phyloP scores from a whole-genome alignment of 2,113 vertebrate species.

The Melanerpes aurifrons region DNA sequence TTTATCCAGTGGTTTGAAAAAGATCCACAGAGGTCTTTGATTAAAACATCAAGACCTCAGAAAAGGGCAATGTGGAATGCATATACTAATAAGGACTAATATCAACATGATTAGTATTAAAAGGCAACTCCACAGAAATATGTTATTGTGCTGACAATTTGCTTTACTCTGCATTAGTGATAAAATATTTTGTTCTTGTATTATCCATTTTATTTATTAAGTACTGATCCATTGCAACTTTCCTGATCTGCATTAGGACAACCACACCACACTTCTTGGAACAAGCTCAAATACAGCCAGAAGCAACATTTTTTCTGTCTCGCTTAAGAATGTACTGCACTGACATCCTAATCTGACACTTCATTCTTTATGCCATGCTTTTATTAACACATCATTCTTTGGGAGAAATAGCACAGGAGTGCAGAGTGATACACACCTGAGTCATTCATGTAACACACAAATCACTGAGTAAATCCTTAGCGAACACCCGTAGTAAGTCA shows the following conservation, averaged over 20 bases:
- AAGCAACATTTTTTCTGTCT: not conserved
- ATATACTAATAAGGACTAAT: not conserved
- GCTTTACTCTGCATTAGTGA: not conserved
- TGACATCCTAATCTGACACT: not conserved
- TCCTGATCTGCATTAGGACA: conserved; percentile 5
- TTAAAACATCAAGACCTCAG: not conserved
- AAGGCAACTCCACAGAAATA: not conserved
- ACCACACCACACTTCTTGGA: not conserved
- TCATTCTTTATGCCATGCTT: not conserved
- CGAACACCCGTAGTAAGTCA: not conserved
- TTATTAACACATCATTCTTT: conserved; percentile 16
- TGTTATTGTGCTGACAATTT: not conserved
- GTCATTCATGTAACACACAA: not conserved
- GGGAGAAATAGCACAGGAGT: not conserved
- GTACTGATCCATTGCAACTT: not conserved
- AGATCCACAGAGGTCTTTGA: not conserved
- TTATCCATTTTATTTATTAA: conserved; percentile 14
- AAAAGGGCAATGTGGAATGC: not conserved
- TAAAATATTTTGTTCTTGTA: conserved; percentile 6
- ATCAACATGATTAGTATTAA: not conserved
- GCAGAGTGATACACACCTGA: not conserved
- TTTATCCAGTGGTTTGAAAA: not conserved
- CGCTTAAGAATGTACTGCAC: conserved; percentile 8
- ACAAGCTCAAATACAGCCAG: conserved; percentile 15
- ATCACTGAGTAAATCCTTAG: not conserved